Percentiles rank a stretch among this genome's conserved stretches.
Evolutionary conservation across 2,113 vertebrate genomes (phyloP).

Genomic region (Ranitomeya variabilis): DNA sequence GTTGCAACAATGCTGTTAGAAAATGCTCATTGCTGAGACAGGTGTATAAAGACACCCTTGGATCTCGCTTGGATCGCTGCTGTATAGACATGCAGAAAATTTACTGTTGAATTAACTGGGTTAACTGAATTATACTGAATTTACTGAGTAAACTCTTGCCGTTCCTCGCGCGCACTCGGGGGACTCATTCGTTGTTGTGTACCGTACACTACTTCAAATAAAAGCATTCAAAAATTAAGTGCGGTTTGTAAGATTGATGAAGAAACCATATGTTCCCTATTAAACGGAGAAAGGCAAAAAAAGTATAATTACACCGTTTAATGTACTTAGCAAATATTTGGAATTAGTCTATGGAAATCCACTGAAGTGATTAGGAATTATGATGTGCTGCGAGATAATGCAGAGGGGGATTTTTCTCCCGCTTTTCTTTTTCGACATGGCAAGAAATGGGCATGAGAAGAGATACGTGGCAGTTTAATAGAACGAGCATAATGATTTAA

Average conservation of each 20-base stretch:
- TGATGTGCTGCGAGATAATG: conserved; percentile 4
- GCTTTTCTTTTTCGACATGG: conserved; percentile 22
- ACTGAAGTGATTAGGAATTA: conserved; percentile 51
- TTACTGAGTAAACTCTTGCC: conserved; percentile 35
- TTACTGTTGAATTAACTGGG: conserved; percentile 45
- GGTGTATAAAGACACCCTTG: conserved; percentile 51
- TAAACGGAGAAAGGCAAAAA: conserved; percentile 46
- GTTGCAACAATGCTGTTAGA: conserved; percentile 10
- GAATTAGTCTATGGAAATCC: conserved; percentile 51
- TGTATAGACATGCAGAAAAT: conserved; percentile 44
- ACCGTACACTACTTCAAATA: conserved; percentile 50
- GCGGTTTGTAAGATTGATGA: conserved; percentile 57
- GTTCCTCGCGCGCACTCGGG: conserved; percentile 36
- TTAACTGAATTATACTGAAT: conserved; percentile 51
- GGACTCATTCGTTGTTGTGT: conserved; percentile 51
- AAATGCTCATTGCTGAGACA: conserved; percentile 46
- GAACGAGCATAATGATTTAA: conserved; percentile 25
- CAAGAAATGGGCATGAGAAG: conserved; percentile 42
- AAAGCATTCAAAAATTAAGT: conserved; percentile 55
- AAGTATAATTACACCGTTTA: conserved; percentile 52
- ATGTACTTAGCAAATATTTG: conserved; percentile 57
- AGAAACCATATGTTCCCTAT: conserved; percentile 57
- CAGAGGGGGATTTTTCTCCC: conserved; percentile 5
- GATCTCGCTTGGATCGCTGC: conserved; percentile 23
- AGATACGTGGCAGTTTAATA: conserved; percentile 30